These are phyloP conservation scores for Scleropages formosus DNA, from an alignment of 2,797 vertebrate genomes.

Conservation along the genomic window DNA sequence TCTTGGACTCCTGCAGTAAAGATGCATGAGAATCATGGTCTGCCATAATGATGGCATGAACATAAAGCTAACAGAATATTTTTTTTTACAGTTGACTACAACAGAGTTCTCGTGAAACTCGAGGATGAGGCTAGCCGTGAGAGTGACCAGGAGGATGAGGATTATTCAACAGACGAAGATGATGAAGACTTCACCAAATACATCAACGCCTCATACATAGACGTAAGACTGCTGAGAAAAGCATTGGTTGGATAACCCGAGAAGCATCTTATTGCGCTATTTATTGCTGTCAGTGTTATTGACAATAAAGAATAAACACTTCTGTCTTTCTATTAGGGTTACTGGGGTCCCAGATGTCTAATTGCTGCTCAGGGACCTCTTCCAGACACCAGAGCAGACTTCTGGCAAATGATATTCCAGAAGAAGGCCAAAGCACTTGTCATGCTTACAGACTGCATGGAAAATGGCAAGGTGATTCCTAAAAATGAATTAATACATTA, in stretches of 20 bases:
- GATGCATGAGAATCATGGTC: background rate
- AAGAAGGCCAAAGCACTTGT: conserved; percentile 76
- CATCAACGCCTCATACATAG: conserved; percentile 87
- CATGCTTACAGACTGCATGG: conserved; percentile 76
- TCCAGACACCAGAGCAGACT: conserved; percentile 77
- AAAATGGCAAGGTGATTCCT: conserved; percentile 1
- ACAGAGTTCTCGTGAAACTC: conserved; percentile 78
- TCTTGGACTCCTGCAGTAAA: background rate
- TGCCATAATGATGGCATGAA: background rate
- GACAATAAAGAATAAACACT: no score
- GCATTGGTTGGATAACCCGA: background rate
- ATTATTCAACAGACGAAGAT: conserved; percentile 82
- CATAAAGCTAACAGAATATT: background rate
- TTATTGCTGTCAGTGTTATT: background rate
- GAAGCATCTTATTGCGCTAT: background rate
- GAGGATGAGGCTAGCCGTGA: conserved; percentile 70
- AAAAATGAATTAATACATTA: background rate
- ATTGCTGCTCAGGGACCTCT: conserved; percentile 85
- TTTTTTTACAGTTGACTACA: conserved; percentile 80
- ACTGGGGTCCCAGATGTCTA: conserved; percentile 63
- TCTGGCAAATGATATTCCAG: conserved; percentile 88
- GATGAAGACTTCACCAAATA: conserved; percentile 79
- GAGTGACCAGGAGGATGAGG: conserved; percentile 63
- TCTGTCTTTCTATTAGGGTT: conserved; percentile 17
- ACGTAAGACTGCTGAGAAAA: conserved; percentile 62